Evolutionary conservation across 2,888 invertebrate species (phyloP).

Genomic region (Tetragonisca angustula): DNA sequence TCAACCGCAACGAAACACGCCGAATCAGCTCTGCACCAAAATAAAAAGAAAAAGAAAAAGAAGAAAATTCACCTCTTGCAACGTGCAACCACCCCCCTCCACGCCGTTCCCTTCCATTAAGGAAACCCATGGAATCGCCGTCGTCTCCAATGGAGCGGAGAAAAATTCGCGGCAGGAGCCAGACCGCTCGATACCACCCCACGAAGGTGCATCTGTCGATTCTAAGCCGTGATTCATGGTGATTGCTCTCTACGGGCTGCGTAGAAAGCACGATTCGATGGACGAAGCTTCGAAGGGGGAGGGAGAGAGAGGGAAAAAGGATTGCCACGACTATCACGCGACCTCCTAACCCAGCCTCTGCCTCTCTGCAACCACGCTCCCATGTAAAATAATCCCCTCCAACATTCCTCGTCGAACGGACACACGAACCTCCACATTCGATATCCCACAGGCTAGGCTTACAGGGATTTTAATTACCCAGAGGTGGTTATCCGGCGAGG

Average conservation of each 20-base stretch:
- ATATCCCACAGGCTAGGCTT: slow-evolving; percentile 42
- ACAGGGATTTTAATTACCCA: slow-evolving; percentile 68
- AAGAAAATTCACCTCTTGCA: background rate
- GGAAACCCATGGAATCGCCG: background rate
- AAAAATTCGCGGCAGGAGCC: slow-evolving; percentile 27
- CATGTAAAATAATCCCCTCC: slow-evolving; percentile 56
- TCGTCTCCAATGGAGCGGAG: slow-evolving; percentile 10
- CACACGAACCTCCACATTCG: background rate
- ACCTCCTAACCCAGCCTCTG: slow-evolving; percentile 40
- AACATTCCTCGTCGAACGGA: slow-evolving; percentile 33
- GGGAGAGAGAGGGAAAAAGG: slow-evolving; percentile 14
- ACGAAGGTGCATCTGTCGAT: slow-evolving; percentile 48
- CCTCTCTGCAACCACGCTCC: slow-evolving; percentile 17
- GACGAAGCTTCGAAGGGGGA: background rate
- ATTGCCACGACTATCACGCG: slow-evolving; percentile 49
- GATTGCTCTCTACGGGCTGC: slow-evolving; percentile 54
- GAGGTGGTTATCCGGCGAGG: slow-evolving; percentile 73
- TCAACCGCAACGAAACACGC: background rate
- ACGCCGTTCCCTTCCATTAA: background rate
- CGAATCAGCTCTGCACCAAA: too few relatives aligned
- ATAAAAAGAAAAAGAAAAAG: too few relatives aligned
- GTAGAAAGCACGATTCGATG: slow-evolving; percentile 40
- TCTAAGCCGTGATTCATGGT: slow-evolving; percentile 68
- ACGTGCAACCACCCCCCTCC: background rate
- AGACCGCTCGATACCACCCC: slow-evolving; percentile 31